Conservation (phyloP, 2,888 invertebrate species). For the Itoplectis maculator region DNA sequence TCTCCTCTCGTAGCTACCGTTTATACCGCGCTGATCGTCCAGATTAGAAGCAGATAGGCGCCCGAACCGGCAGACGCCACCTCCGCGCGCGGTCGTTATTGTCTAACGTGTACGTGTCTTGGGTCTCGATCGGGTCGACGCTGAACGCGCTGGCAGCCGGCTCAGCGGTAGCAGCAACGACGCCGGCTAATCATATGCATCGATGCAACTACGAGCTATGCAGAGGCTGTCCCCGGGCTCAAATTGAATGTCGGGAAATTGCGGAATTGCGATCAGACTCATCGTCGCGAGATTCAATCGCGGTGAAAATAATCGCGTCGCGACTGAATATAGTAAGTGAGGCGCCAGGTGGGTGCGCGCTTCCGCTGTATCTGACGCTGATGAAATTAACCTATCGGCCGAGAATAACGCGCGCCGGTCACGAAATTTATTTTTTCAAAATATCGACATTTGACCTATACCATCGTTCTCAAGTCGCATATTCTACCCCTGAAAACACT, state of each 20-base stretch:
- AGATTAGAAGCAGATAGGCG: conserved; percentile 51
- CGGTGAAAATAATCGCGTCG: conserved; percentile 46
- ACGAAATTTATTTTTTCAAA: no score
- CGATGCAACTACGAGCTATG: conserved; percentile 23
- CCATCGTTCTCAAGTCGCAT: no score
- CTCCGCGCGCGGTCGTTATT: background rate
- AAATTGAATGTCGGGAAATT: background rate
- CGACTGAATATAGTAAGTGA: no score
- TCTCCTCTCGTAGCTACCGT: conserved; percentile 71
- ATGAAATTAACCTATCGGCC: conserved; percentile 79
- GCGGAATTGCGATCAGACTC: conserved; percentile 20
- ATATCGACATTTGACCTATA: no score
- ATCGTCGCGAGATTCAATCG: conserved; percentile 38
- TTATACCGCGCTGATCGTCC: conserved; percentile 63
- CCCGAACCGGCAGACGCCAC: conserved; percentile 48
- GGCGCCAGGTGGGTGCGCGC: conserved; percentile 65
- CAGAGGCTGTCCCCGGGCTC: no score
- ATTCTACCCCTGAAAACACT: no score
- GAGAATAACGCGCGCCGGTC: conserved; percentile 41
- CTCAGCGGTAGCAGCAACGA: no score
- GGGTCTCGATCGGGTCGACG: conserved; percentile 38
- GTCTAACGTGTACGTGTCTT: conserved; percentile 29
- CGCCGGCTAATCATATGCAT: conserved; percentile 45
- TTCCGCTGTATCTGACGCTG: conserved; percentile 76
- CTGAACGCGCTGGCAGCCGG: conserved; percentile 28